Evolutionary conservation across 2,888 invertebrate genomes (phyloP), one percentile per base, ranked within the genome.

Genomic region (Muscina levida): DNA sequence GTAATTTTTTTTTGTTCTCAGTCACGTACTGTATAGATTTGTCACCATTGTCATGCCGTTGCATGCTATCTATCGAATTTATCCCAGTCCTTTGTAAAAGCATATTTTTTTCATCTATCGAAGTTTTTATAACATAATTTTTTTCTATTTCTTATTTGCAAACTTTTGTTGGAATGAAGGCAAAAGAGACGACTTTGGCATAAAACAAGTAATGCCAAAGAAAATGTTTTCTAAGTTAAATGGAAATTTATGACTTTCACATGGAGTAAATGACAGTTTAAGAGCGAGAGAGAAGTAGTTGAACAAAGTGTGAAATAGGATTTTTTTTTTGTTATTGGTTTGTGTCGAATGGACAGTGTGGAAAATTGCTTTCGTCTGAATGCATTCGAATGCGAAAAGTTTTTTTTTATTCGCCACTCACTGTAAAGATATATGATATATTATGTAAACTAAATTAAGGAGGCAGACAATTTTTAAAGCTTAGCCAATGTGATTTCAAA

Each of bases 161-260:
- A 59, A 42, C 11, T 26, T n/a, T n/a, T 71, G 57, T 44, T 48
- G 53, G 56, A 46, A 65, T 73, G 56, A 70, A 73, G 46, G 53
- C 26, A 42, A 10, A 0, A 26, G 17, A 51, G 39, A 31, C 48
- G 44, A 39, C 26, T 26, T 39, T 31, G 37, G 51, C 26, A 51
- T 17, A 44, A 31, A 51, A 22, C 51, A 10, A 51, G 67, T 37
- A 53, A 26, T 66, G 44, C 24, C 26, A 66, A 66, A 57, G 51
- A 31, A 31, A 62, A 53, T 19, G 2, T 13, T 53, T 39, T 71
- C 1, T 19, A 57, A 65, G 53, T 67, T 46, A 37, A 70, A 70
- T 70, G 48, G 3, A 77, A 81, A 81, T 81, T 81, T 81, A 81
- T 77, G 81, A 56, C 59, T 81, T 74, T 62, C 22, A 56, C 42